A percentile compares a stretch with the other conserved stretches of the same genome.
Evolutionary conservation across 2,888 invertebrate genomes (phyloP).

Genomic region (Caenorhabditis afra): DNA sequence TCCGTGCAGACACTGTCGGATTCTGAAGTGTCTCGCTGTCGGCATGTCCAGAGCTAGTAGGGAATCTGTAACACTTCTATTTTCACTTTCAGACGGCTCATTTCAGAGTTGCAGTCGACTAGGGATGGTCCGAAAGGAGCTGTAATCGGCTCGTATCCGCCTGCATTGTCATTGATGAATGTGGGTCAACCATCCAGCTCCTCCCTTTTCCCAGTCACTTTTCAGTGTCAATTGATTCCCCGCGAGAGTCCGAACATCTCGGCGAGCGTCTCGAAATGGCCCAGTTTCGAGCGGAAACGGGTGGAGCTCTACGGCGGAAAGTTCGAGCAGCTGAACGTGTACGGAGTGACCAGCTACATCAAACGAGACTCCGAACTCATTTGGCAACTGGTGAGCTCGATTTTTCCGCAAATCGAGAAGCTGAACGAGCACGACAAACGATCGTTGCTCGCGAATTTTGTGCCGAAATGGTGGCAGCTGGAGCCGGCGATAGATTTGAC

Average conservation of each 20-base stretch:
- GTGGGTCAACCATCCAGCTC: too few relatives aligned
- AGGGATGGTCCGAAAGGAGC: too few relatives aligned
- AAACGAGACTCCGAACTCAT: constrained; percentile 11
- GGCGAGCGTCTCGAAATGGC: not conserved
- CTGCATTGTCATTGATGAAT: too few relatives aligned
- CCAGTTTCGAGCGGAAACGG: constrained; percentile 2
- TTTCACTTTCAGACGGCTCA: too few relatives aligned
- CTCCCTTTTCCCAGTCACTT: too few relatives aligned
- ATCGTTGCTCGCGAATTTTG: constrained; percentile 17
- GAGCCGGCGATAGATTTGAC: constrained; percentile 20
- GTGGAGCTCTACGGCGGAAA: not conserved
- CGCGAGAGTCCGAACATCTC: not conserved
- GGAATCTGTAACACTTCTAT: too few relatives aligned
- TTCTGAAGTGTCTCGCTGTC: too few relatives aligned
- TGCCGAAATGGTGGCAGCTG: constrained; percentile 29
- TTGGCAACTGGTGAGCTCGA: not conserved
- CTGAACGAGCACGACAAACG: not conserved
- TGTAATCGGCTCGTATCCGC: too few relatives aligned
- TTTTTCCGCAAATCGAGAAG: constrained; percentile 4
- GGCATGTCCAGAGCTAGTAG: too few relatives aligned
- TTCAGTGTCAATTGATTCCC: not conserved
- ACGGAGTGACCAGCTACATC: not conserved
- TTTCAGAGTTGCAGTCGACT: too few relatives aligned
- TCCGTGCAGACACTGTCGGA: too few relatives aligned
- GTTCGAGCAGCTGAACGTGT: constrained; percentile 2